phyloP scores from a whole-genome alignment of 2,797 vertebrate species.

The Mus spretus region DNA sequence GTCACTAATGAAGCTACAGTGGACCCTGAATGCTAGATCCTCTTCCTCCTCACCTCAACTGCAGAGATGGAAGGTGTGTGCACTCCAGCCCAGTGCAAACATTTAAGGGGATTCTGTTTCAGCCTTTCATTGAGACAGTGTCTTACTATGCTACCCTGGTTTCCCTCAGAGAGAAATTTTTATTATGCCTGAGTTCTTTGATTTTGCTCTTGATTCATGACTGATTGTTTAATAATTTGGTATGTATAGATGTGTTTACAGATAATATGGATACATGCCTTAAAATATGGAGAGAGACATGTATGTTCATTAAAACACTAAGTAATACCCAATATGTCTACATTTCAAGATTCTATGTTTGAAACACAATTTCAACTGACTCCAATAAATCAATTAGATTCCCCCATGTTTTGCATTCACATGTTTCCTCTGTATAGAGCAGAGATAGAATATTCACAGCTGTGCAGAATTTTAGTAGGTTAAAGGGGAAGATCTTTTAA shows the following conservation, averaged over 20 bases:
- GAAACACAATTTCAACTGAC: neutral
- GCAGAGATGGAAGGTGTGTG: too few relatives aligned
- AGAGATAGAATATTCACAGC: neutral
- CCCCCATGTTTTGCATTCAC: neutral
- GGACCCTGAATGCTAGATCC: neutral
- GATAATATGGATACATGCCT: neutral
- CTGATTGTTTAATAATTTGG: neutral
- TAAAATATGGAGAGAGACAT: neutral
- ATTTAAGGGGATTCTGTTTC: neutral
- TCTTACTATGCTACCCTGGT: neutral
- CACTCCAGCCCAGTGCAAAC: neutral
- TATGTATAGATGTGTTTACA: neutral
- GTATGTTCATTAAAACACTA: neutral
- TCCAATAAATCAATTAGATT: neutral
- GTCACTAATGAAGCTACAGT: neutral
- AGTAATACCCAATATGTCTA: neutral
- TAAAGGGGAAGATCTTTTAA: neutral
- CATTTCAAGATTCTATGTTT: neutral
- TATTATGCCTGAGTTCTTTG: neutral
- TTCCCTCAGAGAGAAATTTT: neutral
- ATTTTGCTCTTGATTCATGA: neutral
- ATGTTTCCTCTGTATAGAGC: accelerated
- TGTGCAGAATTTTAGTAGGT: neutral
- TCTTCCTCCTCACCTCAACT: neutral
- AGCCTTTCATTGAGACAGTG: neutral